phyloP scores from a whole-genome alignment of 1,140 invertebrate genomes.

The Lucilia sericata region DNA sequence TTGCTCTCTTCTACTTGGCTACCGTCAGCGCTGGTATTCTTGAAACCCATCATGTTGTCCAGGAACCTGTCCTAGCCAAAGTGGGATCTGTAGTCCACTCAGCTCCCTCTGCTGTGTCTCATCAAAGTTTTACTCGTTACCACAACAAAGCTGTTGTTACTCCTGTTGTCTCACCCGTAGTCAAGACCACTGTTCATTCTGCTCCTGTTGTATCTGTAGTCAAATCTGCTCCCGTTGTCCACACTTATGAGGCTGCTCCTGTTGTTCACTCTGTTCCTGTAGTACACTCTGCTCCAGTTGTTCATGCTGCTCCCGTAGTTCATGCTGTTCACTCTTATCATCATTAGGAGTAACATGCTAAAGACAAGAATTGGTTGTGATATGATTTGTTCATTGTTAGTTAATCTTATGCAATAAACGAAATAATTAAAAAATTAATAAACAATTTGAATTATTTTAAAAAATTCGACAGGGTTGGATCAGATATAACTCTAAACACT shows the following conservation, averaged over 20 bases:
- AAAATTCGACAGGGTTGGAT: too few relatives aligned
- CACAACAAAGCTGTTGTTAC: conserved; percentile 42
- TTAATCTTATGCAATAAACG: too few relatives aligned
- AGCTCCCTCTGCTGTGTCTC: conserved; percentile 65
- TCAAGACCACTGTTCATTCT: conserved; percentile 52
- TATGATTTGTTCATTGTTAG: too few relatives aligned
- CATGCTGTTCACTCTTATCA: neutral
- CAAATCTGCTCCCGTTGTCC: conserved; percentile 48
- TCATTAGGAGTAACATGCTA: neutral
- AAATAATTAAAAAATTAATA: too few relatives aligned
- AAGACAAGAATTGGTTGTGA: too few relatives aligned
- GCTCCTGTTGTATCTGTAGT: conserved; percentile 31
- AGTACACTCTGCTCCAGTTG: conserved; percentile 49
- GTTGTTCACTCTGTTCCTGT: conserved; percentile 51
- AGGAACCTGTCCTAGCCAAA: conserved; percentile 61
- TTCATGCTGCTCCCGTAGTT: conserved; percentile 37
- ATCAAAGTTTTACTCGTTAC: conserved; percentile 61
- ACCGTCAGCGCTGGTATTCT: conserved; percentile 70
- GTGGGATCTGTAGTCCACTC: conserved; percentile 62
- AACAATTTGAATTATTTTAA: too few relatives aligned
- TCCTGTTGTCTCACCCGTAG: conserved; percentile 55
- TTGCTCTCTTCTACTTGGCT: conserved; percentile 67
- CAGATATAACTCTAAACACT: too few relatives aligned
- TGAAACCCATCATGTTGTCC: conserved; percentile 58
- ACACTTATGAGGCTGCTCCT: conserved; percentile 51